Base-by-base conservation (phyloP, 2,888 invertebrate genomes). In the Dynastes hyllus region DNA sequence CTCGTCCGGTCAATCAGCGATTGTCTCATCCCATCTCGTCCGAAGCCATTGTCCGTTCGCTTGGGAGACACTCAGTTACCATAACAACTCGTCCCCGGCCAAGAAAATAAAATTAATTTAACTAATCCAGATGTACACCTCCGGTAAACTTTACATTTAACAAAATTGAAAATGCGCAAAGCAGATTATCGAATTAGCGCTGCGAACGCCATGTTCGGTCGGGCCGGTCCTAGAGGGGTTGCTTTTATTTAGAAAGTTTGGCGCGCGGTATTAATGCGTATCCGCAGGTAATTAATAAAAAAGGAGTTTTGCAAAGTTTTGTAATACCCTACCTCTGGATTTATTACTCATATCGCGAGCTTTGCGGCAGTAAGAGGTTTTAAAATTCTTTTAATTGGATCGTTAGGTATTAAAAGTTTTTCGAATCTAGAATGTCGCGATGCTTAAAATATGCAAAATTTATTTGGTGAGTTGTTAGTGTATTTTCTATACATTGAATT, bases 51-150 rank as follows among this genome's bases (percentile, higher is more conserved):
- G 85, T 86, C 85, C 86, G 78, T 77, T 78, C 79, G 78, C 78
- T 78, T 71, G 65, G 66, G 80, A 80, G 80, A 65, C 79, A 81
- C 82, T 81, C 79, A 75, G 86, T 86, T 81, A 85, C 86, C 86
- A 86, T 86, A 86, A 86, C 86, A 83, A 87, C 86, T 81, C 82
- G 81, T 78, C 71, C 84, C 58, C 67, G 76, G 63, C 79, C 82
- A 84, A 84, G 84, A 83, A 85, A 85, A 84, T 84, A 84, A 85
- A 85, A 85, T 85, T 85, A 85, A 85, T 85, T 85, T 84, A 83
- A 83, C 85, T 85, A 85, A 85, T 85, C 84, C 84, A 58, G 70
- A 65, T 80, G 69, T 82, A 81, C 79, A 81, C 80, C 81, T 70
- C 79, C 76, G 80, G 80, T 79, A 81, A 82, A 81, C 81, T 82